Percentiles rank a stretch among this genome's conserved stretches.
Conservation (phyloP, 2,113 vertebrate species). For the Vireo altiloquus region DNA sequence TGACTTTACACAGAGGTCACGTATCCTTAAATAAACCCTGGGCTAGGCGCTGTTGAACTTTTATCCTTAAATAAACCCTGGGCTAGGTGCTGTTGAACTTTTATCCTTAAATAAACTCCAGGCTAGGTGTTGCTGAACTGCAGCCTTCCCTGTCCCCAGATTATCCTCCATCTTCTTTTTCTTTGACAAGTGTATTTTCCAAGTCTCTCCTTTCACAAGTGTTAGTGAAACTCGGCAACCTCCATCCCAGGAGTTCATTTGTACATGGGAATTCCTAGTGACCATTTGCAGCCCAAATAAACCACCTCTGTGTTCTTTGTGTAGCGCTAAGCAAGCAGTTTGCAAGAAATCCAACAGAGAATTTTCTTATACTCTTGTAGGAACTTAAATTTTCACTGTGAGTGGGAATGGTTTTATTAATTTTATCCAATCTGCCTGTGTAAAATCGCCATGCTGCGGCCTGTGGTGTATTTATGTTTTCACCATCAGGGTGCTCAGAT, state of each 20-base stretch:
- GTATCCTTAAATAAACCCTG: not conserved
- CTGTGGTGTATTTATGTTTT: not conserved
- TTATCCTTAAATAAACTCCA: not conserved
- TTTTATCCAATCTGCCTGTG: not conserved
- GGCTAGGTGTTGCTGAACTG: not conserved
- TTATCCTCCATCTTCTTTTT: not conserved
- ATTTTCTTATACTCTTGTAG: not conserved
- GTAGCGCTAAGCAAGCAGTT: not conserved
- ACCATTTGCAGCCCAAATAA: not conserved
- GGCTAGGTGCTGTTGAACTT: not conserved
- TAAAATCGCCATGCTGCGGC: not conserved
- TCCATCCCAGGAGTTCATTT: accelerated
- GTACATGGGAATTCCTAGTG: accelerated
- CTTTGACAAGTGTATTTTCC: not conserved
- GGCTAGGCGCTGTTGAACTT: not conserved
- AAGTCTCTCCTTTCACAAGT: not conserved
- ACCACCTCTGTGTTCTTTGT: not conserved
- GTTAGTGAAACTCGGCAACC: not conserved
- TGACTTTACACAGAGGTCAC: not conserved
- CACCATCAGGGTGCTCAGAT: not conserved
- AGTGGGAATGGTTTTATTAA: not conserved
- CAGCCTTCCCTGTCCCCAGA: not conserved
- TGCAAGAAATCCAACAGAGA: not conserved
- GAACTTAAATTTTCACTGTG: not conserved
- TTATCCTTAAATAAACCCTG: not conserved